phyloP scores from a whole-genome alignment of 2,888 invertebrate species.

The Eupithecia abbreviata region DNA sequence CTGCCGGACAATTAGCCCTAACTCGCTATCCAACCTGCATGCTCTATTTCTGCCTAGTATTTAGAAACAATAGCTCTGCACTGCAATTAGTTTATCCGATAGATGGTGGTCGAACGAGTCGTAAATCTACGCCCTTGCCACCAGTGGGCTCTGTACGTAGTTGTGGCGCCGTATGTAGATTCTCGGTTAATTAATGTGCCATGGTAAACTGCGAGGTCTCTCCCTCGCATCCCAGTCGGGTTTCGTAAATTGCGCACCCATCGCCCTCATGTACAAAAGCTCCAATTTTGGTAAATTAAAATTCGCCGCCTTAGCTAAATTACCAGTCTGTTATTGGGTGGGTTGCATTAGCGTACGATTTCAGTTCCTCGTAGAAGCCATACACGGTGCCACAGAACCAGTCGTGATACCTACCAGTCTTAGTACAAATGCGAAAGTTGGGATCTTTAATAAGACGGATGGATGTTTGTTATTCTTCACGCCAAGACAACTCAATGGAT shows the following conservation, averaged over 20 bases:
- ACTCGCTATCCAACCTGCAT: constrained; percentile 51
- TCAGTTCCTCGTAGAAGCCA: background rate
- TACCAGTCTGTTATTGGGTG: constrained; percentile 35
- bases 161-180: constrained; percentile 80
- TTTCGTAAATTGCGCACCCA: constrained; percentile 79
- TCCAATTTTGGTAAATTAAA: constrained; percentile 74
- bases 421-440: too few relatives aligned
- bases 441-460: too few relatives aligned
- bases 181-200: constrained; percentile 82
- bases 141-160: constrained; percentile 75
- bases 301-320: constrained; percentile 58
- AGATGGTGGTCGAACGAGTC: constrained; percentile 81
- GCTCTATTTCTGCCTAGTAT: constrained; percentile 74
- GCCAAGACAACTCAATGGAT: too few relatives aligned
- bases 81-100: constrained; percentile 82
- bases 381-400: too few relatives aligned
- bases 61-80: constrained; percentile 81
- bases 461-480: too few relatives aligned
- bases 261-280: constrained; percentile 73
- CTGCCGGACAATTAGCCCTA: constrained; percentile 60
- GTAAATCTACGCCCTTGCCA: constrained; percentile 80
- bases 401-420: too few relatives aligned
- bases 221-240: constrained; percentile 70
- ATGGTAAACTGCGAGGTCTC: constrained; percentile 76
- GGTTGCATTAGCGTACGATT: constrained; percentile 7